Percentiles rank a stretch among this genome's conserved stretches.
Evolutionary conservation across 2,797 vertebrate species (phyloP).

Genomic region (Hydrophis major): DNA sequence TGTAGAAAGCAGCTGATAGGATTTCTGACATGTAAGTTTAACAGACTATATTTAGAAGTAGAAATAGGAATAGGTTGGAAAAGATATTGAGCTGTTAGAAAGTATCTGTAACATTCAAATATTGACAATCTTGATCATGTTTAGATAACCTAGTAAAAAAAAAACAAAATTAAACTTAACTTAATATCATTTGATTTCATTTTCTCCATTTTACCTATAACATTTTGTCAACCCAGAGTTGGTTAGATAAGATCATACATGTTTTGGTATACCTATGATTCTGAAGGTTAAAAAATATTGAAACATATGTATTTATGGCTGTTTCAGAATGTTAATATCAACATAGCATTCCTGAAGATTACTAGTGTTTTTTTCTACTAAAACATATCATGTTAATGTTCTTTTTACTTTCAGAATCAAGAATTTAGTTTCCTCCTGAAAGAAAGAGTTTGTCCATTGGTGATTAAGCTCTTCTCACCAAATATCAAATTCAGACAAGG

Average conservation of each 20-base stretch:
- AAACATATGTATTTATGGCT: not conserved
- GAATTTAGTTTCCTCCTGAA: conserved; percentile 99
- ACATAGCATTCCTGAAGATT: not conserved
- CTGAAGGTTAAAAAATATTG: not conserved
- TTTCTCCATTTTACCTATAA: not conserved
- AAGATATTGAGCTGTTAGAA: not conserved
- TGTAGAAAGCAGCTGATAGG: not conserved
- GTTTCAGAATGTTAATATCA: not conserved
- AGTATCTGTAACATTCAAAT: not conserved
- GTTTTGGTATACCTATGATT: not conserved
- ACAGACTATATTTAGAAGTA: not conserved
- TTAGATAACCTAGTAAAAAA: not conserved
- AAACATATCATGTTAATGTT: conserved; percentile 13
- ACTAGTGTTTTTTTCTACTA: not conserved
- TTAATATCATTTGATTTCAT: not conserved
- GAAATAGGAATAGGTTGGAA: not conserved
- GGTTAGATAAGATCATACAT: not conserved
- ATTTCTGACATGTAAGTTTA: not conserved
- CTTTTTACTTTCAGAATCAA: conserved; percentile 82
- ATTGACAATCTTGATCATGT: not conserved
- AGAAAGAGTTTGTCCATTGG: conserved; percentile 96
- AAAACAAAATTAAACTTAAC: not conserved
- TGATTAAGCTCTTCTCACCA: conserved; percentile 99
- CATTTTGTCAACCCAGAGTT: not conserved
- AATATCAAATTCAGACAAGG: conserved; percentile 99